Evolutionary conservation across 2,888 invertebrate genomes (phyloP).

Genomic region (Leptinotarsa juncta): DNA sequence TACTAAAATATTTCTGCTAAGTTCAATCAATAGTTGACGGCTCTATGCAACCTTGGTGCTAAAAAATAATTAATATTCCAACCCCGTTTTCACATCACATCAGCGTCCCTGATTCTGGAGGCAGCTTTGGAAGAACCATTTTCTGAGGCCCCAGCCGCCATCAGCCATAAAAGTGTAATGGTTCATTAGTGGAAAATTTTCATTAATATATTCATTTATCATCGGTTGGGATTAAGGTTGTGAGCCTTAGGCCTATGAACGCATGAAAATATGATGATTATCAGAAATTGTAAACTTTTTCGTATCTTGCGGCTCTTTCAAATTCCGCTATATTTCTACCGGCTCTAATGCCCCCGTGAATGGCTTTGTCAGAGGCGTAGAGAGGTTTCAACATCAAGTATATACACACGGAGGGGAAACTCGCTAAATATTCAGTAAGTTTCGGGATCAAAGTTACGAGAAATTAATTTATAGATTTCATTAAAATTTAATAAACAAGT

Average conservation of each 20-base stretch:
- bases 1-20: neutral
- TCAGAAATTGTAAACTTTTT: constrained; percentile 27
- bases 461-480: too few relatives aligned
- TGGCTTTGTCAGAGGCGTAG: neutral
- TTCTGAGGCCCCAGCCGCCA: constrained; percentile 21
- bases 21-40: neutral
- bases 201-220: constrained; percentile 45
- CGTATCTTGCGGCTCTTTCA: constrained; percentile 1
- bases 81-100: constrained; percentile 16
- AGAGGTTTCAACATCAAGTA: too few relatives aligned
- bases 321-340: constrained; percentile 5
- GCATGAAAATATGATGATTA: constrained; percentile 32
- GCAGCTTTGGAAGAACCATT: constrained; percentile 2
- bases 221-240: constrained; percentile 32
- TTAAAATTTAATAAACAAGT: too few relatives aligned
- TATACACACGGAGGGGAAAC: too few relatives aligned
- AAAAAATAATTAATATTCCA: constrained; percentile 35
- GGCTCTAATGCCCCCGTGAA: neutral
- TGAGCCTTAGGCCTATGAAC: constrained; percentile 22
- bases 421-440: too few relatives aligned
- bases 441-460: too few relatives aligned
- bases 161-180: constrained; percentile 40
- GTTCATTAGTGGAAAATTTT: constrained; percentile 45
- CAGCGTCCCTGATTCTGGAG: constrained; percentile 10
- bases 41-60: constrained; percentile 7